phyloP scores from a whole-genome alignment of 2,888 invertebrate genomes.

The Dioctria linearis region DNA sequence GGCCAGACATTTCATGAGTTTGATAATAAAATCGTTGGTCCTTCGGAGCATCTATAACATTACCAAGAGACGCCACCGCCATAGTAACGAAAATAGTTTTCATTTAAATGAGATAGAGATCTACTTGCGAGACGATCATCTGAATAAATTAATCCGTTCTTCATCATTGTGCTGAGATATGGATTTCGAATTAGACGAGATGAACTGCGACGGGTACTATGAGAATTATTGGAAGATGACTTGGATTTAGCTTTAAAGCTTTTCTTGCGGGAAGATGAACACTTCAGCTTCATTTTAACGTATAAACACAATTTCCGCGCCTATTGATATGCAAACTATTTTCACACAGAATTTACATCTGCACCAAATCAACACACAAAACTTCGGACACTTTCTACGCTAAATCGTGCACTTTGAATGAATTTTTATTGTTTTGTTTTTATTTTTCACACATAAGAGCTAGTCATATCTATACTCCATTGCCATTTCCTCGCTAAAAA shows the following conservation, averaged over 20 bases:
- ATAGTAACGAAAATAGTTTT: not conserved
- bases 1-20: conserved; percentile 67
- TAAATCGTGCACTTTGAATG: not conserved
- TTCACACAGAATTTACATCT: not conserved
- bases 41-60: conserved; percentile 60
- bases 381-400: not conserved
- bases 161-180: conserved; percentile 59
- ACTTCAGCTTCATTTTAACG: conserved; percentile 64
- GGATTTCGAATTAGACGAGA: conserved; percentile 42
- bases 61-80: not conserved
- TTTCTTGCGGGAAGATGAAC: conserved; percentile 66
- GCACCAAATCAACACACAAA: not conserved
- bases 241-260: conserved; percentile 67
- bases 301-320: not conserved
- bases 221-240: not conserved
- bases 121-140: conserved; percentile 13
- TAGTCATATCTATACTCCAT: not conserved
- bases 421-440: not conserved
- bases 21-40: conserved; percentile 69
- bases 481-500: conserved; percentile 9
- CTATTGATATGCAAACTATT: conserved; percentile 15
- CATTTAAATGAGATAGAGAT: not conserved
- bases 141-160: conserved; percentile 24
- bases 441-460: not conserved
- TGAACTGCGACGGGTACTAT: conserved; percentile 30